These are phyloP conservation scores for Turritopsis dohrnii DNA, from an alignment of 30 jellyfish, hydroid and myxozoan species.

Conservation along the genomic window DNA sequence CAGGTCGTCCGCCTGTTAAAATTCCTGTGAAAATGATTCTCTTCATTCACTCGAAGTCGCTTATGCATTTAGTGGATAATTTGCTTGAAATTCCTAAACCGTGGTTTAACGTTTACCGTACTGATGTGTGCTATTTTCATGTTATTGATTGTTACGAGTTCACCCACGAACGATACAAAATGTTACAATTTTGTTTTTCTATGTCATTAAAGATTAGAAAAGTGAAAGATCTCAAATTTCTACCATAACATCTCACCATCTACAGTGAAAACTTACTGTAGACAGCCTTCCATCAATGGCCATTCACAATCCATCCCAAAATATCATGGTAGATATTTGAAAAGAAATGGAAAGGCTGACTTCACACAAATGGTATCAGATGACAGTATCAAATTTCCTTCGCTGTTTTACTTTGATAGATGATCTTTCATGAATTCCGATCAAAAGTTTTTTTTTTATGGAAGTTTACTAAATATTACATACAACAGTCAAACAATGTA, in stretches of 20 bases:
- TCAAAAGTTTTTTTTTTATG: not conserved
- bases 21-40: not conserved
- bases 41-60: not conserved
- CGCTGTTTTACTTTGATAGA: not conserved
- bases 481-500: no score
- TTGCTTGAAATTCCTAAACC: not conserved
- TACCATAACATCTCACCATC: not conserved
- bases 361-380: not conserved
- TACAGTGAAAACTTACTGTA: not conserved
- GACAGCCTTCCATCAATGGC: not conserved
- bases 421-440: not conserved
- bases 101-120: not conserved
- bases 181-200: not conserved
- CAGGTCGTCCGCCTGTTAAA: no score
- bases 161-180: not conserved
- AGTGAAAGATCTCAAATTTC: not conserved
- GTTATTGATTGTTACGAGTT: not conserved
- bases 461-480: no score
- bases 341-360: not conserved
- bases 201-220: not conserved
- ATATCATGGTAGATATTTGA: not conserved
- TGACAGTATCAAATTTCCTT: not conserved
- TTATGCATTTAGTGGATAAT: not conserved
- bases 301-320: not conserved
- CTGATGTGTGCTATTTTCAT: not conserved